Conservation (phyloP, 30 jellyfish, hydroid and myxozoan genomes). For the Aurelia sp. region DNA sequence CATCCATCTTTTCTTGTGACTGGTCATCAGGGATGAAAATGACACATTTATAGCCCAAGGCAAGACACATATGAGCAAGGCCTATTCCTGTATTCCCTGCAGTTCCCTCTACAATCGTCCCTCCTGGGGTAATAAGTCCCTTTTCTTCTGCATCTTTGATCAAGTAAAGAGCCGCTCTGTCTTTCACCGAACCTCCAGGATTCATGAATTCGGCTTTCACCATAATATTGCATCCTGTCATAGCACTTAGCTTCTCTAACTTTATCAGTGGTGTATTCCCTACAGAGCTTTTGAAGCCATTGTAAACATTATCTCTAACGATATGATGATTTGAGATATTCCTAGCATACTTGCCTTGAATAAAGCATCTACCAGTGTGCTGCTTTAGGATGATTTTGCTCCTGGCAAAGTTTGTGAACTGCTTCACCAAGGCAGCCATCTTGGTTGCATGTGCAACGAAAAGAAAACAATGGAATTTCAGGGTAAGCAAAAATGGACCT, state of each 20-base stretch:
- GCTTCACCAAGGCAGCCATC: no score
- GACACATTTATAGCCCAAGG: slow-evolving; percentile 90
- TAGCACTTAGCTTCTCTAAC: slow-evolving; percentile 81
- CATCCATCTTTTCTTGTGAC: slow-evolving; percentile 86
- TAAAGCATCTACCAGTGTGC: no score
- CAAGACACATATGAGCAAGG: slow-evolving; percentile 91
- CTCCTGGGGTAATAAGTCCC: slow-evolving; percentile 84
- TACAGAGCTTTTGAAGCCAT: slow-evolving; percentile 80
- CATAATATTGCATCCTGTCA: slow-evolving; percentile 91
- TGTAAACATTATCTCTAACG: slow-evolving; percentile 55
- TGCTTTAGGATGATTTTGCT: no score
- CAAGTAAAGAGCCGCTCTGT: slow-evolving; percentile 88
- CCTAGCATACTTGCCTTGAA: no score
- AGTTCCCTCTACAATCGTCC: slow-evolving; percentile 94
- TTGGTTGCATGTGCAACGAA: no score
- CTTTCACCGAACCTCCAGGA: slow-evolving; percentile 98
- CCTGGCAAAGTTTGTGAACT: no score
- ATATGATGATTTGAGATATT: slow-evolving; percentile 11
- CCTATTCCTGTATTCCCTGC: slow-evolving; percentile 98
- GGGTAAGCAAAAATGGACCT: no score
- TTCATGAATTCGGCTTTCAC: slow-evolving; percentile 90
- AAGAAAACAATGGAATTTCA: no score
- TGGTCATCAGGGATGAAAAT: slow-evolving; percentile 92
- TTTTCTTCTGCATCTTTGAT: slow-evolving; percentile 84
- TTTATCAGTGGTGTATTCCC: slow-evolving; percentile 97